Conservation (phyloP, 2,113 vertebrate species). For the Morphnarchus princeps region DNA sequence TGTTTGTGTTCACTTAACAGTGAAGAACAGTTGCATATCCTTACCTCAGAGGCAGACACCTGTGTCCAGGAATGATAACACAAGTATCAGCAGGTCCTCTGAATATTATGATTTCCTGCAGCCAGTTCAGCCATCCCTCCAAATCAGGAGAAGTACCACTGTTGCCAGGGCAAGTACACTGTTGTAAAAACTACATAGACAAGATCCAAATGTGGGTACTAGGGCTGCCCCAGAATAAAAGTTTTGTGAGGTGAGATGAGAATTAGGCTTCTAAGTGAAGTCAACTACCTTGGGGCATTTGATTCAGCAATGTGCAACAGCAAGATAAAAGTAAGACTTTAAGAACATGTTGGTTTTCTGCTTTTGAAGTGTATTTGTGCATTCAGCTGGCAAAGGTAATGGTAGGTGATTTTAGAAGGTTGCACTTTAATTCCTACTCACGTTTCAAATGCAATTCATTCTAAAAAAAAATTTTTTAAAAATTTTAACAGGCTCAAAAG, state of each 20-base stretch:
- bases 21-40: neutral
- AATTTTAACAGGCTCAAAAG: neutral
- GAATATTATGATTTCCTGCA: neutral
- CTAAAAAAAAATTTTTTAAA: neutral
- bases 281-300: neutral
- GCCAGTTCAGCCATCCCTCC: neutral
- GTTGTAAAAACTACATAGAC: neutral
- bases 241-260: neutral
- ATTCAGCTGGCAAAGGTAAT: conserved; percentile 14
- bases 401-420: neutral
- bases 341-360: neutral
- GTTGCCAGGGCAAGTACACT: neutral
- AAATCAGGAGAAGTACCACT: neutral
- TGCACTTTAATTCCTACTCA: neutral
- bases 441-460: neutral
- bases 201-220: neutral
- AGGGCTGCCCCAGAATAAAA: neutral
- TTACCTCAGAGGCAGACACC: neutral
- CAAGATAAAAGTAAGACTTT: conserved; percentile 42
- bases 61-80: neutral
- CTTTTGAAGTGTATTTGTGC: conserved; percentile 50
- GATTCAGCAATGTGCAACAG: conserved; percentile 29
- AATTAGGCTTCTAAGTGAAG: conserved; percentile 10
- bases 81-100: neutral
- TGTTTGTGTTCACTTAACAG: neutral